Conservation (phyloP, 2,888 invertebrate species). For the Apocheima hispidaria region DNA sequence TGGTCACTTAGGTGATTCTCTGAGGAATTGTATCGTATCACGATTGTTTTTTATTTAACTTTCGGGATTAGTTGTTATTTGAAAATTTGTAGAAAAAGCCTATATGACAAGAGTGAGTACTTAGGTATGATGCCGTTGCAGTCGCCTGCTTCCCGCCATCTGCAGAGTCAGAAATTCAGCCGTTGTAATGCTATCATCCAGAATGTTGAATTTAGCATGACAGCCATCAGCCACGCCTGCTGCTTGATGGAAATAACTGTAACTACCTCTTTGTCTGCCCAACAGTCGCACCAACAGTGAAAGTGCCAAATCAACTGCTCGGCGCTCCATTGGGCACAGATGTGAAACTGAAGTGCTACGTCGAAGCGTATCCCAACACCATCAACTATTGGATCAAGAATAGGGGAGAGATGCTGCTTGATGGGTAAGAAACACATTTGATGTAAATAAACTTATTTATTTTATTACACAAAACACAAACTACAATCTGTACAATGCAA, state of each 20-base stretch:
- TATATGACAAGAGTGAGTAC: too few relatives aligned
- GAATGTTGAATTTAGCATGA: too few relatives aligned
- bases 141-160: too few relatives aligned
- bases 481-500: too few relatives aligned
- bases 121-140: too few relatives aligned
- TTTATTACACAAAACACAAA: too few relatives aligned
- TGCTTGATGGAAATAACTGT: not conserved
- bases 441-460: too few relatives aligned
- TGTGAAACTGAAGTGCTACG: constrained; percentile 94
- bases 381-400: constrained; percentile 93
- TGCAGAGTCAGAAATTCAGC: too few relatives aligned
- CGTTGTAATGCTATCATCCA: too few relatives aligned
- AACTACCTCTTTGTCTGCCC: constrained; percentile 12
- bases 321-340: constrained; percentile 95
- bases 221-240: too few relatives aligned
- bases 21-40: not conserved
- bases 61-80: not conserved
- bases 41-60: constrained; percentile 1
- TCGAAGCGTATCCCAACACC: constrained; percentile 92
- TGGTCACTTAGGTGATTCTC: constrained; percentile 12
- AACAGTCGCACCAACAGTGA: constrained; percentile 94
- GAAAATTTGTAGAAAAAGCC: too few relatives aligned
- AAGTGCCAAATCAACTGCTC: constrained; percentile 95
- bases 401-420: constrained; percentile 92
- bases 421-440: constrained; percentile 84